Percentiles rank a stretch among this genome's conserved stretches.
phyloP scores from a whole-genome alignment of 2,797 vertebrate genomes.

The Nasua narica region DNA sequence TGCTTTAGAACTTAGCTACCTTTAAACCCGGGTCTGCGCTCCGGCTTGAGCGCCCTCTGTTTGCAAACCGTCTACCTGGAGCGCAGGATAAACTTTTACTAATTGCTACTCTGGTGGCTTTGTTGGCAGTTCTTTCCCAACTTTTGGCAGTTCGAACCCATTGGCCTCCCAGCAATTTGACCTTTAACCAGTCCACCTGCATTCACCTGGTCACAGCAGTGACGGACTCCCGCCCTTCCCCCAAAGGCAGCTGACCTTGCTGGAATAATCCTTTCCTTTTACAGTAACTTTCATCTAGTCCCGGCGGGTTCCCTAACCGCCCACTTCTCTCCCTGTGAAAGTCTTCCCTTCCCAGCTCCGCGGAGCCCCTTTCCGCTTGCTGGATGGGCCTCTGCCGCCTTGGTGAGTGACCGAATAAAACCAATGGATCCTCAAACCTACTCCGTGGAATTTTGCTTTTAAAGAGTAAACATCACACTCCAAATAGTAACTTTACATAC shows the following conservation, averaged over 20 bases:
- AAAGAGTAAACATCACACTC: background rate
- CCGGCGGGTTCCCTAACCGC: background rate
- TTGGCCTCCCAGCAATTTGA: background rate
- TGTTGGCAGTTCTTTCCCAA: background rate
- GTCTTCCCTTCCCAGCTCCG: background rate
- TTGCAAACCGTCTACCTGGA: background rate
- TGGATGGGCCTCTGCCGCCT: background rate
- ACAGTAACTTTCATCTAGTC: background rate
- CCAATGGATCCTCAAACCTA: background rate
- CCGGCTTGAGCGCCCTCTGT: background rate
- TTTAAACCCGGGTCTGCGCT: background rate
- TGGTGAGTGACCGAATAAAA: background rate
- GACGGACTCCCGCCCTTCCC: background rate
- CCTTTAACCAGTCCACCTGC: background rate
- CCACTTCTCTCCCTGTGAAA: background rate
- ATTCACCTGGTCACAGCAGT: background rate
- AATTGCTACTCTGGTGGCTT: background rate
- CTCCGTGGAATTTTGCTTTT: background rate
- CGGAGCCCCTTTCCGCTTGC: background rate
- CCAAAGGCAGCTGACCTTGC: background rate
- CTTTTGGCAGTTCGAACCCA: background rate
- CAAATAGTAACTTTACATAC: background rate
- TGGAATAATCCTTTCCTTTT: background rate
- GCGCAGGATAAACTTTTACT: background rate
- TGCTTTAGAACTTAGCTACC: background rate